phyloP scores from a whole-genome alignment of 92 coral and sea anemone species.

The Porites rus region DNA sequence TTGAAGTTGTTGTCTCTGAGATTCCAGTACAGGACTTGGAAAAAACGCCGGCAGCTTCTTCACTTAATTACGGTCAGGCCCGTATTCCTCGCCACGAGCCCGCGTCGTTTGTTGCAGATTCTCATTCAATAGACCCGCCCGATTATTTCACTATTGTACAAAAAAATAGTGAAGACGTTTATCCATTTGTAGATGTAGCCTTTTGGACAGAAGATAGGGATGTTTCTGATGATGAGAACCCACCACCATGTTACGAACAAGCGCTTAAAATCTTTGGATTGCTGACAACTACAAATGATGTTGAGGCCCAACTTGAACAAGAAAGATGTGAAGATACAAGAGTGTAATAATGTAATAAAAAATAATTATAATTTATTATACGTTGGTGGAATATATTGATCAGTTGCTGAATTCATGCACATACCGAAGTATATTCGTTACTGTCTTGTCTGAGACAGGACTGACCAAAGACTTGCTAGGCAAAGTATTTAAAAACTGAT shows the following conservation, averaged over 20 bases:
- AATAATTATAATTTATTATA: too few species aligned
- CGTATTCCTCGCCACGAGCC: conserved; percentile 27
- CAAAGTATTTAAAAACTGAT: too few species aligned
- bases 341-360: not conserved
- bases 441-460: too few species aligned
- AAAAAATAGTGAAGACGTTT: not conserved
- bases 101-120: conserved; percentile 15
- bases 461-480: too few species aligned
- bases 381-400: too few species aligned
- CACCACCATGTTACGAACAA: conserved; percentile 47
- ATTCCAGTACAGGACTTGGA: conserved; percentile 40
- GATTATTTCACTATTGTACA: not conserved
- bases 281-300: not conserved
- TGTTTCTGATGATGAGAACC: not conserved
- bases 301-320: not conserved
- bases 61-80: not conserved
- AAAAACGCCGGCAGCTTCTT: conserved; percentile 54
- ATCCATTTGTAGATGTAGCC: not conserved
- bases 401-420: too few species aligned
- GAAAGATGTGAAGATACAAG: not conserved
- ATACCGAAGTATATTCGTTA: too few species aligned
- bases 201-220: not conserved
- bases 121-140: not conserved
- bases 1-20: not conserved
- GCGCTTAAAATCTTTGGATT: conserved; percentile 56